These are phyloP conservation scores for Echeneis naucrates DNA, from an alignment of 2,797 vertebrate genomes.

Conservation along the genomic window DNA sequence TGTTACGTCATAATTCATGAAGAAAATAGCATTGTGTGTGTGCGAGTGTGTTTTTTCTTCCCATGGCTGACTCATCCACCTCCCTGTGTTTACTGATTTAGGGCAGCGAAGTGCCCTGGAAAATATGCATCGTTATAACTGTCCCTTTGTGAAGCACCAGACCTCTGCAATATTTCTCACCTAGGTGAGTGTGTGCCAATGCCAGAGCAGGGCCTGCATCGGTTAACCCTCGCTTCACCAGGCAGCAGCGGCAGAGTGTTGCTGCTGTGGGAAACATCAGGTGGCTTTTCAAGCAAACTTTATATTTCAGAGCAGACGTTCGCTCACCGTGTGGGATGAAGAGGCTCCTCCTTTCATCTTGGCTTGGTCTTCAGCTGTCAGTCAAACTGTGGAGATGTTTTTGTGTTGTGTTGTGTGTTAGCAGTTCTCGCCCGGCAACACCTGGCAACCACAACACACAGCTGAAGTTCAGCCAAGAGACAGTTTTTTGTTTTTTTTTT, in stretches of 20 bases:
- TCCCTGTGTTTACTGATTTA: slow-evolving; percentile 84
- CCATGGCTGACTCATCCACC: slow-evolving; percentile 79
- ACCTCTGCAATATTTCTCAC: slow-evolving; percentile 89
- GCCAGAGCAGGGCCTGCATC: slow-evolving; percentile 66
- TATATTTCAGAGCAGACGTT: slow-evolving; percentile 66
- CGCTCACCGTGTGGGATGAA: slow-evolving; percentile 53
- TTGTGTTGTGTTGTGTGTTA: slow-evolving; percentile 13
- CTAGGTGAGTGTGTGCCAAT: slow-evolving; percentile 83
- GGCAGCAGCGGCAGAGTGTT: slow-evolving; percentile 2
- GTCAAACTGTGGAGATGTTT: slow-evolving; percentile 30
- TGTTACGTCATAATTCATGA: slow-evolving; percentile 42
- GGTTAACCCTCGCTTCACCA: slow-evolving; percentile 78
- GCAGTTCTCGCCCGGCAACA: slow-evolving; percentile 27
- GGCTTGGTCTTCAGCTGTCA: slow-evolving; percentile 16
- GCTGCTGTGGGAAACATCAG: slow-evolving; percentile 49
- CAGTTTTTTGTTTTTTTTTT: too few species aligned
- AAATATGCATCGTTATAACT: slow-evolving; percentile 89
- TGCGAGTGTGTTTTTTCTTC: slow-evolving; percentile 66
- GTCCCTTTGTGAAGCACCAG: slow-evolving; percentile 89
- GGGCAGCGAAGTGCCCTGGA: slow-evolving; percentile 82
- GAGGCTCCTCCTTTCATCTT: slow-evolving; percentile 31
- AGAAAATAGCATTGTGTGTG: slow-evolving; percentile 16
- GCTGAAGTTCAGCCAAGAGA: slow-evolving; percentile 7
- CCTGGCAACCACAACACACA: slow-evolving; percentile 23
- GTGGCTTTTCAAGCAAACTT: slow-evolving; percentile 65